These are phyloP conservation scores for Rhinophrynus dorsalis DNA, from an alignment of 2,797 vertebrate species.

Conservation along the genomic window DNA sequence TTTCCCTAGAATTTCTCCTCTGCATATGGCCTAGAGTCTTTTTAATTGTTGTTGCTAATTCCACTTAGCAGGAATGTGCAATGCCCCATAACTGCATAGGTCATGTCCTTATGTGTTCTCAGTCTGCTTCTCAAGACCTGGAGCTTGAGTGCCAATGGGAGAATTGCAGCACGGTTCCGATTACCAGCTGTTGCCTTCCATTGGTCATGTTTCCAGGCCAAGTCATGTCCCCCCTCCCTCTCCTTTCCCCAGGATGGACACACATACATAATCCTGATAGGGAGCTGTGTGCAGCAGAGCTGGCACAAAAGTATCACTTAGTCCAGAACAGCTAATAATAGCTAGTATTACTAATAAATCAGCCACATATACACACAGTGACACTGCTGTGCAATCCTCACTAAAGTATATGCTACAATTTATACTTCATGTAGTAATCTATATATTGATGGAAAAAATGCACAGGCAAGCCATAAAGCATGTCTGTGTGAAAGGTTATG, in stretches of 20 bases:
- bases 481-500: not conserved
- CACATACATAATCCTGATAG: not conserved
- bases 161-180: not conserved
- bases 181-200: slow-evolving; percentile 25
- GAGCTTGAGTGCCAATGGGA: not conserved
- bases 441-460: not conserved
- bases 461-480: not conserved
- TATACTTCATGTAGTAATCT: not conserved
- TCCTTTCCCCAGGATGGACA: not conserved
- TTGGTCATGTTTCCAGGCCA: slow-evolving; percentile 7
- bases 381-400: not conserved
- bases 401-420: not conserved
- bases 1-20: too few relatives aligned
- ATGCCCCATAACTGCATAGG: not conserved
- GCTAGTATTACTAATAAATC: not conserved
- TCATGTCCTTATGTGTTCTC: slow-evolving; percentile 16
- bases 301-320: not conserved
- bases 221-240: not conserved
- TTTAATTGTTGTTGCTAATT: not conserved
- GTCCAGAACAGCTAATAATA: not conserved
- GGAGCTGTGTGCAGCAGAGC: not conserved
- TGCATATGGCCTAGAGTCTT: too few relatives aligned
- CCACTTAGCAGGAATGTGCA: not conserved
- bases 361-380: not conserved
- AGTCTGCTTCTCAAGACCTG: slow-evolving; percentile 5